Conservation (phyloP, 23 tunicate genomes). For the Trididemnum miniatum region DNA sequence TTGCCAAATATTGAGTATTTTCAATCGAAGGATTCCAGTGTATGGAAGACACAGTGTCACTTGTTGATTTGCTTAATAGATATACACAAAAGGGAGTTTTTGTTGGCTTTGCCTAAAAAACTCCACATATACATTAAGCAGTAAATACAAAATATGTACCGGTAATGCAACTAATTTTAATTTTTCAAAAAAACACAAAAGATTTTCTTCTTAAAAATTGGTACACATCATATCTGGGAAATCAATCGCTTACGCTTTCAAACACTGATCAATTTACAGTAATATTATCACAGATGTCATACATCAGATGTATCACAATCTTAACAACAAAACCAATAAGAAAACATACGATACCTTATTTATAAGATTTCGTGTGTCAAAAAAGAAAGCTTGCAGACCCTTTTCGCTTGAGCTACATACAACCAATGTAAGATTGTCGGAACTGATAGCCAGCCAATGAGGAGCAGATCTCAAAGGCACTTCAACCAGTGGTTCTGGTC, state of each 20-base stretch:
- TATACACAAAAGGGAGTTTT: constrained; percentile 73
- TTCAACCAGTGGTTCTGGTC: constrained; percentile 16
- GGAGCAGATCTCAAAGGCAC: constrained; percentile 56
- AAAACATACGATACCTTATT: constrained; percentile 48
- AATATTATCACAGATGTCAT: no score
- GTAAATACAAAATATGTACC: no score
- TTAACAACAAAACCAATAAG: no score
- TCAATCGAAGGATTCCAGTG: constrained; percentile 90
- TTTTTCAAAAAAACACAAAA: no score
- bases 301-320: no score
- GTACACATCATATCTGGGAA: no score
- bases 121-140: no score
- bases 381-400: constrained; percentile 58
- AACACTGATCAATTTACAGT: no score
- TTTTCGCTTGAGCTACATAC: constrained; percentile 63
- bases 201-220: no score
- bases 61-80: constrained; percentile 39
- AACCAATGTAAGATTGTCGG: constrained; percentile 82
- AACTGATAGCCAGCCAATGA: constrained; percentile 75
- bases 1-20: constrained; percentile 59
- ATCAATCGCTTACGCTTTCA: no score
- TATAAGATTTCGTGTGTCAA: constrained; percentile 79
- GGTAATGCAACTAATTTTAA: no score
- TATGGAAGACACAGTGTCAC: constrained; percentile 41
- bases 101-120: constrained; percentile 85